A percentile compares a stretch with the other conserved stretches of the same genome.
Conservation (phyloP, 1,140 invertebrate species). For the Papilio glaucus region DNA sequence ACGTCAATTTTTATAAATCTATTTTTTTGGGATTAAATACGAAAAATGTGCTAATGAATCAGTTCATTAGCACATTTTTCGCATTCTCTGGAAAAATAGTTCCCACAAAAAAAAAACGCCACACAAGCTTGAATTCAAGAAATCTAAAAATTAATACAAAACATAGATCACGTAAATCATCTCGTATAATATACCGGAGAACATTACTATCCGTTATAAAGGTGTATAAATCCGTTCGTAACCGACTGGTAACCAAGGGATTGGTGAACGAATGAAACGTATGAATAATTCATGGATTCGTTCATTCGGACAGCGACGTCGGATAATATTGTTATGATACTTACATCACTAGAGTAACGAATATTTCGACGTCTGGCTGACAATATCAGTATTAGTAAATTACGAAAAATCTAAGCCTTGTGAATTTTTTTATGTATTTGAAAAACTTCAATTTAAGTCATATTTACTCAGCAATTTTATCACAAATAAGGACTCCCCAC, state of each 20-base stretch:
- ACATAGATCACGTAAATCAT: neutral
- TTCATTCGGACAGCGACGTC: constrained; percentile 50
- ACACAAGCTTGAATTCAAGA: neutral
- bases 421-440: too few species aligned
- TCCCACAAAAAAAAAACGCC: too few species aligned
- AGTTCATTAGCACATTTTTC: too few species aligned
- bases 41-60: too few species aligned
- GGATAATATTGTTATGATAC: constrained; percentile 60
- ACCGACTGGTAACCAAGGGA: constrained; percentile 56
- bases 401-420: constrained; percentile 7
- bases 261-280: constrained; percentile 64
- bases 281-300: constrained; percentile 67
- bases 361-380: neutral
- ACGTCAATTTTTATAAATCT: too few species aligned
- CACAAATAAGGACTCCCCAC: too few species aligned
- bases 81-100: too few species aligned
- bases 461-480: too few species aligned
- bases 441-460: too few species aligned
- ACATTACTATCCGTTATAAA: constrained; percentile 57
- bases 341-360: constrained; percentile 52
- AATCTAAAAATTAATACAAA: constrained; percentile 10
- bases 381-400: neutral
- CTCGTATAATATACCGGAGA: constrained; percentile 40
- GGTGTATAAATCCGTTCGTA: constrained; percentile 62
- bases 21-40: too few species aligned